Base-by-base conservation (phyloP, 2,888 invertebrate species). In the Dermolepida albohirtum region DNA sequence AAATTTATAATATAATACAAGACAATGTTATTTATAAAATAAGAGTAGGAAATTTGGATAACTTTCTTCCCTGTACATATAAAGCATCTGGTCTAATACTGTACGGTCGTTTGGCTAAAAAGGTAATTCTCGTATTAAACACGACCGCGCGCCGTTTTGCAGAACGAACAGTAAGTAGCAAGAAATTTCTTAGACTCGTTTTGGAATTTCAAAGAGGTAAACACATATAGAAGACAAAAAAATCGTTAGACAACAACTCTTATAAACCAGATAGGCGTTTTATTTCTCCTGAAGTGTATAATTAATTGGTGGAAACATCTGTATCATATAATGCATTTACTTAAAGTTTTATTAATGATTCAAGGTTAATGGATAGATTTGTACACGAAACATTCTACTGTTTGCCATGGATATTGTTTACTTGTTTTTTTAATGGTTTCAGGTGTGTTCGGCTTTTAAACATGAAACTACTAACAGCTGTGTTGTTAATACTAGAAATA, bases 261-360 rank as follows among this genome's bases (percentile, higher is more conserved):
- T 59, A 34, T 59, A 59, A 59, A 59, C 59, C 29, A 47, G 59
- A 59, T 59, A 47, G 59, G 29, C 44, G 44, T 47, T 59, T 41
- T 47, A 52, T 44, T 59, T 47, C 59, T 44, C 44, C 29, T 14
- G 59, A 59, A 59, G 59, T 47, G 11, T 14, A 47, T 59, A 59
- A 59, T 59, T 59, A 59, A 59, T 47, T 59, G 59, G 47, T 59
- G 59, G 59, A 59, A 59, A 59, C 59, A 59, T 59, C 59, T 59
- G 59, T 59, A 59, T 59, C 59, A 59, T 47, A 47, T 29, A 59
- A 59, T 59, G 59, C 2, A 44, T 43, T 59, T 59, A 44, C 57
- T 47, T 29, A 5, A 29, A 44, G 27, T 59, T 59, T 59, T 59
- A 47, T 59, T 59, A 59, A 59, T 47, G 44, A 59, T 59, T 59